These are phyloP conservation scores for Typhlomys cinereus DNA, from an alignment of 2,113 vertebrate genomes.

Conservation along the genomic window DNA sequence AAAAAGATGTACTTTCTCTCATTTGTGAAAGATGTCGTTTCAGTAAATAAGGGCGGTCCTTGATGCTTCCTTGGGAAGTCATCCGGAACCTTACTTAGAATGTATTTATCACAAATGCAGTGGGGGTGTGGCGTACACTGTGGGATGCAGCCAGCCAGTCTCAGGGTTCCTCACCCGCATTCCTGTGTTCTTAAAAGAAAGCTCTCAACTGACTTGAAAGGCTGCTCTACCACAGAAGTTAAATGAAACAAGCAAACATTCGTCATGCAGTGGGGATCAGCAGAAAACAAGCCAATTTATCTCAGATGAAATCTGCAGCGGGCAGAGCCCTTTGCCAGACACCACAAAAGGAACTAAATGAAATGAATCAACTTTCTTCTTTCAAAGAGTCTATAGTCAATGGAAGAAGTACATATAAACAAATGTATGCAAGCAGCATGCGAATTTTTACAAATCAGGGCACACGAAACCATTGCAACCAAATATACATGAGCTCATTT, in stretches of 20 bases:
- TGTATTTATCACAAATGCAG: not conserved
- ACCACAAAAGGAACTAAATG: too few relatives aligned
- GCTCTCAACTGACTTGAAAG: not conserved
- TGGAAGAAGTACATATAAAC: not conserved
- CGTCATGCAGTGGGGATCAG: not conserved
- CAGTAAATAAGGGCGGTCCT: constrained; percentile 11
- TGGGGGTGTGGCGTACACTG: not conserved
- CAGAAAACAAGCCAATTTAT: not conserved
- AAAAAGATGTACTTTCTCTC: constrained; percentile 38
- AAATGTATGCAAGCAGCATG: not conserved
- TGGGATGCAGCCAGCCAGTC: not conserved
- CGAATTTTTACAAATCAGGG: not conserved
- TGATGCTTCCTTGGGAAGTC: constrained; percentile 12
- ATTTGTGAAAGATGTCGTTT: constrained; percentile 33
- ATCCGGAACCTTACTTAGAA: constrained; percentile 15
- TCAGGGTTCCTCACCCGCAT: not conserved
- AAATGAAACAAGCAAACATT: not conserved
- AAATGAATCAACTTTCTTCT: not conserved
- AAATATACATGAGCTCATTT: accelerated
- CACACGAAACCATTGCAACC: not conserved
- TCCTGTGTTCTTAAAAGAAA: not conserved
- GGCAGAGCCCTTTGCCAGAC: not conserved
- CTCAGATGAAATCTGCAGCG: not conserved
- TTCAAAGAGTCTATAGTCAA: not conserved
- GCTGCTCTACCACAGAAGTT: not conserved